Conservation (phyloP, 2,888 invertebrate species). For the Dasysyrphus albostriatus region DNA sequence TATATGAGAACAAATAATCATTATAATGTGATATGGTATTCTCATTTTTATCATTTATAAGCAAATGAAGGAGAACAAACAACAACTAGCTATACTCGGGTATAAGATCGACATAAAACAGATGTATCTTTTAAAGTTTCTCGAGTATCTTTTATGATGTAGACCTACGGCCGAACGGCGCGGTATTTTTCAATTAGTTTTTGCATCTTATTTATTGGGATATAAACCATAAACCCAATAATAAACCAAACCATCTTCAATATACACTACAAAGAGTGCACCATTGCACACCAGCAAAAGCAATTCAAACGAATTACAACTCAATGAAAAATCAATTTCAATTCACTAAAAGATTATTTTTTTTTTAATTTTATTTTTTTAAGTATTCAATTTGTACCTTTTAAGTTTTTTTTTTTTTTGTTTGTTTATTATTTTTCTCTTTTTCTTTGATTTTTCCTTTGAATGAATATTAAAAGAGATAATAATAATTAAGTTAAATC, state of each 20-base stretch:
- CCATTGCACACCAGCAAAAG: background rate
- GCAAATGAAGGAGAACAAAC: background rate
- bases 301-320: background rate
- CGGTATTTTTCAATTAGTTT: slow-evolving; percentile 29
- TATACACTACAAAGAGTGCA: background rate
- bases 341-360: background rate
- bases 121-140: slow-evolving; percentile 25
- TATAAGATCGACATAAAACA: slow-evolving; percentile 41
- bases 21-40: slow-evolving; percentile 7
- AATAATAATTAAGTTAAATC: slow-evolving; percentile 1
- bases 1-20: slow-evolving; percentile 50
- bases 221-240: slow-evolving; percentile 51
- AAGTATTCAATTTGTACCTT: slow-evolving; percentile 28
- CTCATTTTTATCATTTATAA: background rate
- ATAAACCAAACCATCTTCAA: background rate
- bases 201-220: slow-evolving; percentile 56
- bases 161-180: slow-evolving; percentile 7
- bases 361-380: slow-evolving; percentile 36
- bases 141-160: slow-evolving; percentile 37
- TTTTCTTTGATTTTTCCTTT: slow-evolving; percentile 7
- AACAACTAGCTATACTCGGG: background rate
- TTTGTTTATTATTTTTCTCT: background rate
- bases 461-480: background rate
- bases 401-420: background rate
- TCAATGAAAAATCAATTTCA: slow-evolving; percentile 40